These are phyloP conservation scores for Gonatopus flavifemur DNA, from an alignment of 1,140 invertebrate species.

Conservation along the genomic window DNA sequence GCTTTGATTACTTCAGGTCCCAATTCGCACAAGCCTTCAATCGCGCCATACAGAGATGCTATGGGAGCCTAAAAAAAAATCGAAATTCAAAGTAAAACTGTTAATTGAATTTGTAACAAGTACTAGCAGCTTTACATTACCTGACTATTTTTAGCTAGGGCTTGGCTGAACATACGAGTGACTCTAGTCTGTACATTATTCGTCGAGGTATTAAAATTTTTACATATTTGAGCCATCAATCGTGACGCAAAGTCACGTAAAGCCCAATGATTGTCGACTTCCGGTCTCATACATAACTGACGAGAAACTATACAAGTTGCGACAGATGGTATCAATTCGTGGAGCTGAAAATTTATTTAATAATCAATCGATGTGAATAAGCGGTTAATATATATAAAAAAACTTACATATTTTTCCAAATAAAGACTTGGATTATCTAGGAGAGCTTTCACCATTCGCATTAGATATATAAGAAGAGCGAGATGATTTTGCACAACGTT, in stretches of 20 bases:
- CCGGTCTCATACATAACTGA: conserved; percentile 92
- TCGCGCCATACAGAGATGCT: conserved; percentile 90
- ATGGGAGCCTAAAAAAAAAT: conserved; percentile 68
- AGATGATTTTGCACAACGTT: conserved; percentile 99
- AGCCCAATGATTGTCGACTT: conserved; percentile 98
- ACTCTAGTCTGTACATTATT: conserved; percentile 95
- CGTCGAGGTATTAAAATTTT: conserved; percentile 94
- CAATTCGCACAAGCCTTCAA: conserved; percentile 88
- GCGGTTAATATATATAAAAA: background rate
- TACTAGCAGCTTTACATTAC: too few relatives aligned
- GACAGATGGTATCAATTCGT: conserved; percentile 96
- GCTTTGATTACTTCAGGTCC: conserved; percentile 93
- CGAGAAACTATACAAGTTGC: conserved; percentile 96
- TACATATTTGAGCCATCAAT: conserved; percentile 93
- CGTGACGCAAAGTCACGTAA: conserved; percentile 94
- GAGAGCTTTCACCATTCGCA: conserved; percentile 97
- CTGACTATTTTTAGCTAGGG: conserved; percentile 47
- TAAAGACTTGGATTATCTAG: conserved; percentile 95
- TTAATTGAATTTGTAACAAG: too few relatives aligned
- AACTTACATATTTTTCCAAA: conserved; percentile 96
- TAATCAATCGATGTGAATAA: conserved; percentile 6
- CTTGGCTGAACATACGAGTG: conserved; percentile 73
- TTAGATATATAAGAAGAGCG: conserved; percentile 95
- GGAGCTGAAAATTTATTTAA: conserved; percentile 69
- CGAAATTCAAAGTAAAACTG: too few relatives aligned